A percentile compares a stretch with the other conserved stretches of the same genome.
Evolutionary conservation across 2,113 vertebrate species (phyloP).

Genomic region (Cottus gobio): DNA sequence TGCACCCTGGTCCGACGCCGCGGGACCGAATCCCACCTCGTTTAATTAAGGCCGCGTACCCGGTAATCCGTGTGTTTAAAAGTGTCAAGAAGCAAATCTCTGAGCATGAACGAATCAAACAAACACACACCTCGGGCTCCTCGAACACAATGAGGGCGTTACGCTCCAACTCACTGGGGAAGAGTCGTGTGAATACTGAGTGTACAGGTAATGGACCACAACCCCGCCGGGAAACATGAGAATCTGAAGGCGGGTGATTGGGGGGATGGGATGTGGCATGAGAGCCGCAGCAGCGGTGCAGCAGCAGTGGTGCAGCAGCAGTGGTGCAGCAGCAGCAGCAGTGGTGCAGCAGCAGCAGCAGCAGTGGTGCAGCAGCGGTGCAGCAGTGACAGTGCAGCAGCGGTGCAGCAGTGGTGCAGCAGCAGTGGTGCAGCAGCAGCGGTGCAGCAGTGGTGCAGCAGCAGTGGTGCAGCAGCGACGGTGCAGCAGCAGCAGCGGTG

Average conservation of each 20-base stretch:
- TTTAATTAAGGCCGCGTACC: conserved; percentile 28
- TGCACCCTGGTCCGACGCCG: not conserved
- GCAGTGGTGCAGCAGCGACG: too few relatives aligned
- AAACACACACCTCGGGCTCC: not conserved
- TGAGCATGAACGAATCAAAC: conserved; percentile 7
- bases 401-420: too few relatives aligned
- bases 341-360: too few relatives aligned
- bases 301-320: too few relatives aligned
- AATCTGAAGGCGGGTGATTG: not conserved
- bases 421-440: too few relatives aligned
- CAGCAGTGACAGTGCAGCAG: too few relatives aligned
- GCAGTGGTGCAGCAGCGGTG: too few relatives aligned
- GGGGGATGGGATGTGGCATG: too few relatives aligned
- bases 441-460: too few relatives aligned
- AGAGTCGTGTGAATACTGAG: not conserved
- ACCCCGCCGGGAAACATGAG: not conserved
- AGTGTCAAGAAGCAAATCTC: not conserved
- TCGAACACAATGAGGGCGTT: not conserved
- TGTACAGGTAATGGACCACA: not conserved
- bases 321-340: too few relatives aligned
- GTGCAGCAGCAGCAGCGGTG: too few relatives aligned
- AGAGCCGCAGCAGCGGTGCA: too few relatives aligned
- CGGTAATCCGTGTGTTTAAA: conserved; percentile 24
- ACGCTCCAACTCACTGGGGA: not conserved
- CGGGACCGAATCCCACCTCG: conserved; percentile 20